phyloP scores from a whole-genome alignment of 2,888 invertebrate species.

The Drosophila recens region DNA sequence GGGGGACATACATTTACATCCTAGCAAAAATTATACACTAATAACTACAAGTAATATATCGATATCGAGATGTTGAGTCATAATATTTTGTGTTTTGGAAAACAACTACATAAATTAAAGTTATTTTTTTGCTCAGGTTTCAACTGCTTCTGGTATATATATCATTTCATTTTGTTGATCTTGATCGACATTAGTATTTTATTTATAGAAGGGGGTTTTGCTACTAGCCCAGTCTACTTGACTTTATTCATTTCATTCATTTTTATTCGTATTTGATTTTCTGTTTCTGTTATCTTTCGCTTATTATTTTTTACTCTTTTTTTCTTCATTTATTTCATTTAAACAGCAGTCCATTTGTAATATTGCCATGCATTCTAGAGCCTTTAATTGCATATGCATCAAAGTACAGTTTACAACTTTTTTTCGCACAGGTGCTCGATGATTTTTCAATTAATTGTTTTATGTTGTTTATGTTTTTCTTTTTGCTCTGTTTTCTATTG shows the following conservation, averaged over 20 bases:
- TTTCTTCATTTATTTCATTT: slow-evolving; percentile 16
- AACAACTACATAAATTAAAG: slow-evolving; percentile 78
- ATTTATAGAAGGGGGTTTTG: slow-evolving; percentile 26
- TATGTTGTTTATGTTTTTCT: slow-evolving; percentile 5
- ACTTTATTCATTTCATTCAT: slow-evolving; percentile 36
- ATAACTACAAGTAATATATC: slow-evolving; percentile 80
- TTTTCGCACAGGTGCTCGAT: slow-evolving; percentile 57
- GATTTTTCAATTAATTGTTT: slow-evolving; percentile 40
- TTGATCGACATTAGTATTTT: slow-evolving; percentile 55
- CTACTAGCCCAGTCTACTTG: slow-evolving; percentile 58
- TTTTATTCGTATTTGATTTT: slow-evolving; percentile 16
- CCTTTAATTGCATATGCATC: slow-evolving; percentile 58
- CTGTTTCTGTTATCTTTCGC: background rate
- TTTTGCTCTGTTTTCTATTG: slow-evolving; percentile 30
- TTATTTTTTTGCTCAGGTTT: slow-evolving; percentile 55
- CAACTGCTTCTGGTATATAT: slow-evolving; percentile 50
- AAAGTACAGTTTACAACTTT: slow-evolving; percentile 75
- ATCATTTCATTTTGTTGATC: slow-evolving; percentile 46
- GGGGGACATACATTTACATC: slow-evolving; percentile 82
- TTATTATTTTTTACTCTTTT: slow-evolving; percentile 4
- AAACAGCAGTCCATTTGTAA: slow-evolving; percentile 66
- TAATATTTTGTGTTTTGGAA: slow-evolving; percentile 68
- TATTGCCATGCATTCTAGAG: slow-evolving; percentile 65
- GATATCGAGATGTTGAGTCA: slow-evolving; percentile 76
- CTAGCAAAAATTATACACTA: slow-evolving; percentile 81